These are phyloP conservation scores for Sebastes glaucus DNA, from an alignment of 2,797 vertebrate genomes.

Conservation along the genomic window DNA sequence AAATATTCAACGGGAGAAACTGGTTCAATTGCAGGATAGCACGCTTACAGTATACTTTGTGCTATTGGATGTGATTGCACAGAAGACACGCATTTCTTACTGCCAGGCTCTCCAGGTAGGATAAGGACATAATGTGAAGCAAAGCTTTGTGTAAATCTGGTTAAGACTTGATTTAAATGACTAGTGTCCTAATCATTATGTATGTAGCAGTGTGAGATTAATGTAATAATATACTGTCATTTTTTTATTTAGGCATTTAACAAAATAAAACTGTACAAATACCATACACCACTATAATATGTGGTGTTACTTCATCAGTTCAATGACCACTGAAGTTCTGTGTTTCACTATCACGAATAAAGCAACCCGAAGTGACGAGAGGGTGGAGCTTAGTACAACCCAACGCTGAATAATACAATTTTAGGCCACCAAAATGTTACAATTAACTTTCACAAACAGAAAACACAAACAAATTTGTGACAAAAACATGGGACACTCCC, in stretches of 20 bases:
- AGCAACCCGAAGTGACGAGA: not conserved
- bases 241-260: not conserved
- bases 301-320: not conserved
- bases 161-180: not conserved
- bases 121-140: not conserved
- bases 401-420: accelerated
- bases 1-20: slow-evolving; percentile 18
- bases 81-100: not conserved
- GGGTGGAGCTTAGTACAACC: no score
- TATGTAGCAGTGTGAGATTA: not conserved
- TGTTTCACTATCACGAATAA: not conserved
- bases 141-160: not conserved
- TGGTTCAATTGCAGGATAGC: not conserved
- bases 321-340: not conserved
- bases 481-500: no score
- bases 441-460: no score
- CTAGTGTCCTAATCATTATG: not conserved
- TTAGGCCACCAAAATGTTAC: no score
- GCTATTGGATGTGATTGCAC: not conserved
- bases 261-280: no score
- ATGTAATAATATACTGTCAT: not conserved
- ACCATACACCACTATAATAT: accelerated
- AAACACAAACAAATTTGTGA: no score
- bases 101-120: not conserved
- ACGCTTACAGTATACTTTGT: not conserved